phyloP scores from a whole-genome alignment of 2,888 invertebrate species.

The Drosophila anceps region DNA sequence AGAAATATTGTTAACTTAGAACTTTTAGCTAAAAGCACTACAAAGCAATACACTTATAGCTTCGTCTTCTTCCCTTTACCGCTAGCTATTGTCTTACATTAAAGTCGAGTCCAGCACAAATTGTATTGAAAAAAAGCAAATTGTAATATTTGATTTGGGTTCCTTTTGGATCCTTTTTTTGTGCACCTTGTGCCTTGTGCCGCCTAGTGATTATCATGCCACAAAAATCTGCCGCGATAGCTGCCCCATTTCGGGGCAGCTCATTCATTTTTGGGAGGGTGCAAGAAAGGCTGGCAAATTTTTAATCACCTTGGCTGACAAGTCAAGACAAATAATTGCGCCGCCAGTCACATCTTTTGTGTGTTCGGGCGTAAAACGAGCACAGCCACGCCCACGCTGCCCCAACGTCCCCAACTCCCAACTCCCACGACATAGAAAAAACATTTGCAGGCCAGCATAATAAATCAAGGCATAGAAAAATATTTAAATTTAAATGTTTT shows the following conservation, averaged over 20 bases:
- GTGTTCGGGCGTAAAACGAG: conserved; percentile 69
- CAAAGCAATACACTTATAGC: not conserved
- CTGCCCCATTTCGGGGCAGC: conserved; percentile 32
- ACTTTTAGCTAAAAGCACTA: not conserved
- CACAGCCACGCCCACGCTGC: conserved; percentile 29
- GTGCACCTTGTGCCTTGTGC: conserved; percentile 11
- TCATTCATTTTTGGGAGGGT: not conserved
- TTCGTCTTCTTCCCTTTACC: not conserved
- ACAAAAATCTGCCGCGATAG: conserved; percentile 31
- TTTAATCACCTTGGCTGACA: conserved; percentile 77
- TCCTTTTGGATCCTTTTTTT: conserved; percentile 6
- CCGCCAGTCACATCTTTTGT: conserved; percentile 62
- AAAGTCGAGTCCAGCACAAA: not conserved
- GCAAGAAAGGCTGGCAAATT: conserved; percentile 44
- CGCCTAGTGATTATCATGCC: conserved; percentile 29
- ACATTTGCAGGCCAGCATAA: conserved; percentile 53
- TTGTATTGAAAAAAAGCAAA: not conserved
- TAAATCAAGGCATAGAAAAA: conserved; percentile 80
- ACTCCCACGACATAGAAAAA: conserved; percentile 22
- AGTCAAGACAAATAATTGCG: conserved; percentile 72
- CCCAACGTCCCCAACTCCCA: not conserved
- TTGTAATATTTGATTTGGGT: conserved; percentile 36
- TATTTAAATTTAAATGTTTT: conserved; percentile 81
- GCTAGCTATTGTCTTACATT: not conserved
- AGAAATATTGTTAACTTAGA: not conserved